These are phyloP conservation scores for Craseonycteris thonglongyai DNA, from an alignment of 2,113 vertebrate genomes.

Conservation along the genomic window DNA sequence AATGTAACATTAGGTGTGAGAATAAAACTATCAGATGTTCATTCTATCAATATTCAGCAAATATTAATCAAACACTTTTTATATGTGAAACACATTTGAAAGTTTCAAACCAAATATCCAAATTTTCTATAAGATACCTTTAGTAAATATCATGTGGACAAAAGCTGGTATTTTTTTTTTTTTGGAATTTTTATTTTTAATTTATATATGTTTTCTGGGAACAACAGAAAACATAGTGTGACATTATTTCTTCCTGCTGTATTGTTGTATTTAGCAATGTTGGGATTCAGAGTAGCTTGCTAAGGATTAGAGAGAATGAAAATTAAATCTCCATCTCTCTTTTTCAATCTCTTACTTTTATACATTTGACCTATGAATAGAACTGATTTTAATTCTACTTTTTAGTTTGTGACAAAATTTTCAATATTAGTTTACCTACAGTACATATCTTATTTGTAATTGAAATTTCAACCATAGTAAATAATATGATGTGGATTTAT, in stretches of 20 bases:
- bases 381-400: not conserved
- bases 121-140: not conserved
- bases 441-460: not conserved
- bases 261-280: not conserved
- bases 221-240: not conserved
- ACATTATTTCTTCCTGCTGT: not conserved
- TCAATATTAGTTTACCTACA: not conserved
- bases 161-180: not conserved
- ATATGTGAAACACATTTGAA: not conserved
- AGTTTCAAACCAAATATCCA: not conserved
- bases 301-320: slow-evolving; percentile 19
- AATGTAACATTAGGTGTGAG: not conserved
- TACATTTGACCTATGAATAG: not conserved
- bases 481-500: not conserved
- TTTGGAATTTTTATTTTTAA: not conserved
- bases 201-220: not conserved
- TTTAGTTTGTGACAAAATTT: not conserved
- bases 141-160: not conserved
- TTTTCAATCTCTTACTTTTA: not conserved
- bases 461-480: not conserved
- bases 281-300: not conserved
- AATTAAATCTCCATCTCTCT: not conserved
- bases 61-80: not conserved
- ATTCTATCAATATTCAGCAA: not conserved
- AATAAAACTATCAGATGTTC: not conserved